These are phyloP conservation scores for Galemys pyrenaicus DNA, from an alignment of 2,113 vertebrate genomes.

Conservation along the genomic window DNA sequence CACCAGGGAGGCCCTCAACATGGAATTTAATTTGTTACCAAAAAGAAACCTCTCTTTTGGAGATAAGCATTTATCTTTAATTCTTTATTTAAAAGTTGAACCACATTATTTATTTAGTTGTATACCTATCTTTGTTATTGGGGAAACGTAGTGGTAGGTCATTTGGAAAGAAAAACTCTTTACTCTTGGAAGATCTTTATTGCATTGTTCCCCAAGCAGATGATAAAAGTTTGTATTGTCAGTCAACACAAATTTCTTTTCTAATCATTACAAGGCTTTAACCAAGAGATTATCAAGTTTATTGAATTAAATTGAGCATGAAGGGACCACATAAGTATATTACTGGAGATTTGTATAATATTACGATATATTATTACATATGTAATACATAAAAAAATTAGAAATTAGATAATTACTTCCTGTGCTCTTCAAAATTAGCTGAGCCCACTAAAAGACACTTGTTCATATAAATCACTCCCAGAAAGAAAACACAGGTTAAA, in stretches of 20 bases:
- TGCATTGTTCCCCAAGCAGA: not conserved
- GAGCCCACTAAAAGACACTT: not conserved
- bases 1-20: too few species aligned
- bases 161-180: constrained; percentile 34
- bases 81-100: not conserved
- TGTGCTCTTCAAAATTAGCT: not conserved
- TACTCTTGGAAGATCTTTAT: not conserved
- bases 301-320: not conserved
- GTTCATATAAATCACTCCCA: not conserved
- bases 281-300: not conserved
- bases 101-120: not conserved
- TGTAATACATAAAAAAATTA: not conserved
- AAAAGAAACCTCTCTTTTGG: not conserved
- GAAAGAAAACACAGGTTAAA: not conserved
- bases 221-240: not conserved
- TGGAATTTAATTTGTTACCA: constrained; percentile 14
- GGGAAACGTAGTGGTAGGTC: not conserved
- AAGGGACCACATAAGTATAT: not conserved
- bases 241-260: constrained; percentile 39
- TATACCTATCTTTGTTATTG: not conserved
- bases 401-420: not conserved
- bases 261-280: not conserved
- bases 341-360: not conserved
- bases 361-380: not conserved
- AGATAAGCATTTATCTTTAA: too few species aligned